phyloP scores from a whole-genome alignment of 1,140 invertebrate genomes.

The Aphaenogaster ashmeadi region DNA sequence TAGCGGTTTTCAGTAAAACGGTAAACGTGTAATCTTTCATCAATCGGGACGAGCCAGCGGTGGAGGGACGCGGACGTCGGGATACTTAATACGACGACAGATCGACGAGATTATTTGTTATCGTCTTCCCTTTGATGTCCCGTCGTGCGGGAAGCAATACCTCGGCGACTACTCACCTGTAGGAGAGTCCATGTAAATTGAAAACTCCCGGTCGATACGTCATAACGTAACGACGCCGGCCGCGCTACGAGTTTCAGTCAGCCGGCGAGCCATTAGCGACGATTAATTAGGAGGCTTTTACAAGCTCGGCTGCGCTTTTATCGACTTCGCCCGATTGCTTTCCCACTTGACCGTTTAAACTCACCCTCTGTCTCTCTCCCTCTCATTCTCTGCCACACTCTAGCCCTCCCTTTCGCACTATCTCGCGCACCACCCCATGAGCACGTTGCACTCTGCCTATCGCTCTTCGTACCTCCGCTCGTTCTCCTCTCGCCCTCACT shows the following conservation, averaged over 20 bases:
- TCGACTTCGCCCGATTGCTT: slow-evolving; percentile 73
- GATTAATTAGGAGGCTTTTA: slow-evolving; percentile 76
- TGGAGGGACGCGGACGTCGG: too few species aligned
- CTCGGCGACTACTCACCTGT: background rate
- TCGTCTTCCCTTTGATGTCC: slow-evolving; percentile 37
- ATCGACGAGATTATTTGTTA: slow-evolving; percentile 41
- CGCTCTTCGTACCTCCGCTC: slow-evolving; percentile 5
- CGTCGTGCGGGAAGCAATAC: slow-evolving; percentile 15
- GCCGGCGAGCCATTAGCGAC: slow-evolving; percentile 61
- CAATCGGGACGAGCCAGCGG: background rate
- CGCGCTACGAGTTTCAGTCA: slow-evolving; percentile 34
- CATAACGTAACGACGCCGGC: slow-evolving; percentile 57
- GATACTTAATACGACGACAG: background rate
- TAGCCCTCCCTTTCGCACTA: background rate
- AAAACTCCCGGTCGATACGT: slow-evolving; percentile 65
- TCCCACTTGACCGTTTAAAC: slow-evolving; percentile 74
- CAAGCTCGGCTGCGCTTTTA: slow-evolving; percentile 69
- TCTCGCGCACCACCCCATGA: slow-evolving; percentile 11
- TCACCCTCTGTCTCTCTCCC: slow-evolving; percentile 33
- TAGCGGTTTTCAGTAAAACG: background rate
- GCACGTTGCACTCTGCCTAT: slow-evolving; percentile 38
- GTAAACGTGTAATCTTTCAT: background rate
- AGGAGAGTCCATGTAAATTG: slow-evolving; percentile 31
- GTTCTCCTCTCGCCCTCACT: background rate
- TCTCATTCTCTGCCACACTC: background rate